Evolutionary conservation across 23 tunicate genomes (phyloP).

Genomic region (Corella eumyota): DNA sequence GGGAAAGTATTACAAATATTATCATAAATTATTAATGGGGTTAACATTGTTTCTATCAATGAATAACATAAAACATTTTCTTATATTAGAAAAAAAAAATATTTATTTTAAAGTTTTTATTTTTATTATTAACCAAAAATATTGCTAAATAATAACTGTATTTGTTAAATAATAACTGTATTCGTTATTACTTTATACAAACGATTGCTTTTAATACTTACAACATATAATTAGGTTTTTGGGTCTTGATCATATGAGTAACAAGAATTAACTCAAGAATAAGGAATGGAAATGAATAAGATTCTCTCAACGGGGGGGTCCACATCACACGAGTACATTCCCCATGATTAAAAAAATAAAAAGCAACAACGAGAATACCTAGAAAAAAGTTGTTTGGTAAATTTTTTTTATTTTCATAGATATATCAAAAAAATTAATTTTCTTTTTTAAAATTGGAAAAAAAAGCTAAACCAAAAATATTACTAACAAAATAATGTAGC

Average conservation of each 20-base stretch:
- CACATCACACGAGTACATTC: slow-evolving; percentile 99
- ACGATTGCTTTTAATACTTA: too few species aligned
- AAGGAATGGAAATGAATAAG: slow-evolving; percentile 94
- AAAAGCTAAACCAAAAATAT: not conserved
- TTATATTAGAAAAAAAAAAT: too few species aligned
- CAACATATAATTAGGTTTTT: slow-evolving; percentile 48
- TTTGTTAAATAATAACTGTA: too few species aligned
- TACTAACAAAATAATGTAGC: not conserved
- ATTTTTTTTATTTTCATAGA: too few species aligned
- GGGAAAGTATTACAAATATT: too few species aligned
- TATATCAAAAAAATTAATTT: not conserved
- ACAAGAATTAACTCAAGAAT: slow-evolving; percentile 82
- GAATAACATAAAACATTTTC: too few species aligned
- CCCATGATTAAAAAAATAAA: slow-evolving; percentile 97
- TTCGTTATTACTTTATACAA: too few species aligned
- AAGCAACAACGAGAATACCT: slow-evolving; percentile 70
- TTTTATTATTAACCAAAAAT: too few species aligned
- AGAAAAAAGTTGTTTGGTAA: slow-evolving; percentile 4
- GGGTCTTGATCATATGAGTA: slow-evolving; percentile 81
- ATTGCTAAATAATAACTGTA: too few species aligned
- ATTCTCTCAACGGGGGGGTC: slow-evolving; percentile 98
- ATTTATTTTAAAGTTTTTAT: too few species aligned
- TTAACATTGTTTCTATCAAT: too few species aligned
- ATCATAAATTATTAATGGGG: too few species aligned
- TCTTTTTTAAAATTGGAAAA: not conserved